Base-by-base conservation (phyloP, 2,888 invertebrate genomes). In the Amblyjoppa proteus region DNA sequence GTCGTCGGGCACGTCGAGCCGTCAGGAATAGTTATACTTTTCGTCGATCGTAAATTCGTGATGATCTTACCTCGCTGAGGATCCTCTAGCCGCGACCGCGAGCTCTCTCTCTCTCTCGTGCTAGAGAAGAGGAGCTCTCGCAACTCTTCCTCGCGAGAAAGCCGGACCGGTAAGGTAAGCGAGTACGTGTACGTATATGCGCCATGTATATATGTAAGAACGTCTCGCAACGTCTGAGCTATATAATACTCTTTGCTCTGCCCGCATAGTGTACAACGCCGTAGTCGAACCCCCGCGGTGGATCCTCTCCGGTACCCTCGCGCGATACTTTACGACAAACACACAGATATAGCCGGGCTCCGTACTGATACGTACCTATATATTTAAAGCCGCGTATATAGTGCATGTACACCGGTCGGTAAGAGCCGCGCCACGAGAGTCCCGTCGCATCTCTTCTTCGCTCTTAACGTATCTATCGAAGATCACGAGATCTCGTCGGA, bases 1-100 rank as follows among this genome's bases (percentile, higher is more conserved):
- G 75, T 73, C 66, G 69, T 79, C 83, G 73, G 61, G 64, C 66
- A 80, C 76, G 66, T 79, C 76, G 81, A 76, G 76, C 82, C 79
- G 80, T 85, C 85, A 61, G 73, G 80, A 38, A 87, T 87, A 87
- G 87, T 86, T 87, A 87, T 86, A 86, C 87, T 84, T 87, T 86
- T 86, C 75, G 85, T 81, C 76, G 84, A 73, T 77, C 86, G 84
- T 87, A 87, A 87, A 87, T 87, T 84, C 84, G 74, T 66, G 83
- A 85, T 86, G 81, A 83, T 81, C 83, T 83, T 83, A 70, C 71
- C 58, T 34, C 69, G 61, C 58, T 61, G 56, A 66, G 66, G 74
- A 81, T 82, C 74, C 75, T 69, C 83, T 83, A 56, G 79, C 45
- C 25, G 66, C 75, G 45, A 73, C 82, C 70, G 38, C 70, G 68